These are phyloP conservation scores for Yponomeuta malinellus DNA, from an alignment of 2,888 invertebrate species.

Conservation along the genomic window DNA sequence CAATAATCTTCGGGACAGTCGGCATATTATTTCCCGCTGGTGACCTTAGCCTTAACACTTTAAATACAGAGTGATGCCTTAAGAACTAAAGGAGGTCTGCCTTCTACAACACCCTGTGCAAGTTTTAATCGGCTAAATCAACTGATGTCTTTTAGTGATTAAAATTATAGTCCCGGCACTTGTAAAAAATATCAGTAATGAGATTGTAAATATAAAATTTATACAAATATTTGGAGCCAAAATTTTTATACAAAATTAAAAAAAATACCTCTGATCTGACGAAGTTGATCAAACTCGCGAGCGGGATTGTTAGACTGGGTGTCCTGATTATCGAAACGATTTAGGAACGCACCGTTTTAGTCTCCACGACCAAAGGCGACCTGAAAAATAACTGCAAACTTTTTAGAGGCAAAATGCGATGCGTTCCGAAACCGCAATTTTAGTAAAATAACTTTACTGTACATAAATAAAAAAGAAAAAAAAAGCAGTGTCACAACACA, in stretches of 20 bases:
- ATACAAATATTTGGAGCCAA: conserved; percentile 70
- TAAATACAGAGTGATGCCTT: neutral
- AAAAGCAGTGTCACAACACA: conserved; percentile 15
- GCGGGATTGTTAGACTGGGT: conserved; percentile 19
- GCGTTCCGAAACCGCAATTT: conserved; percentile 6
- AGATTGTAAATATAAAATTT: neutral
- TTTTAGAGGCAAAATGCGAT: neutral
- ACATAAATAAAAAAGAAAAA: conserved; percentile 15
- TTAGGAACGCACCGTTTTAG: conserved; percentile 11
- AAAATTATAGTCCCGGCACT: conserved; percentile 55
- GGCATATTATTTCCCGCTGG: neutral
- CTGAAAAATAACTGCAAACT: neutral
- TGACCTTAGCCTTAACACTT: neutral
- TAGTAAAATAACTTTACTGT: conserved; percentile 17
- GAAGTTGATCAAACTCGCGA: conserved; percentile 34
- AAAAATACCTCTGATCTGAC: conserved; percentile 58
- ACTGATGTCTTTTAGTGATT: conserved; percentile 16
- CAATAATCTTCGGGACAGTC: conserved; percentile 36
- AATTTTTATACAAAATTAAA: conserved; percentile 67
- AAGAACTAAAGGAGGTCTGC: too few species aligned
- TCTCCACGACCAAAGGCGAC: conserved; percentile 13
- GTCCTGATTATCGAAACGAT: neutral
- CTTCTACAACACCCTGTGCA: too few species aligned
- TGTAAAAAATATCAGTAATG: conserved; percentile 59
- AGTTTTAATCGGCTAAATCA: neutral